Evolutionary conservation across 53 echinoderm and acorn worm genomes (phyloP), one percentile per base, ranked within the genome.

Genomic region (Astropecten irregularis): DNA sequence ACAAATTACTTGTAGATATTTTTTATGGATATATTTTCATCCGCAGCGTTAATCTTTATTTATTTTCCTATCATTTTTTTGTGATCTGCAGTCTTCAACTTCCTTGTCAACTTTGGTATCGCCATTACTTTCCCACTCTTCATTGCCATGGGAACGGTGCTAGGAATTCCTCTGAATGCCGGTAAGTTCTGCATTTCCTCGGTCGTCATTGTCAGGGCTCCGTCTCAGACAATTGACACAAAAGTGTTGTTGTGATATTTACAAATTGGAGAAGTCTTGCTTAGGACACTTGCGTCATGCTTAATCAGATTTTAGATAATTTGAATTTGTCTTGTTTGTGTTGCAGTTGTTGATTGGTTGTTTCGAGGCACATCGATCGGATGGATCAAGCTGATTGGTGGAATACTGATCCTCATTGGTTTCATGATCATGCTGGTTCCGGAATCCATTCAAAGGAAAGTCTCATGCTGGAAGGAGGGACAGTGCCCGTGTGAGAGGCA

Each of bases 91-190:
- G 95, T 92, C 11, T 95, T 95, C 52, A 95, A 95, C 68, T 95
- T 95, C 77, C 66, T 95, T 22, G 89, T 91, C 33, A 95, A 95
- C 79, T 95, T 93, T 69, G 95, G 95, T 2, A 92, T 95, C 11
- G 95, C 95, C 15, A 55, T 90, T 20, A 95, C 95, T 3, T 95
- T 87, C 32, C 95, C 95, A 16, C 90, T 95, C 6, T 89, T 92
- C 31, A 95, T 95, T 47, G 87, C 95, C 0, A 29, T 95, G 31
- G 95, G 92, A 1, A 85, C 84, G 33, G 66, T 92, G 16, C 21
- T 95, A 26, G 95, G 92, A 26, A 93, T 95, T 66, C 95, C 95
- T 20, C 50, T 93, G 31, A 95, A 95, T 77, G 95, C 83, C 82
- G 95, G 95, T 95, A 56, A 85, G 90, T 22, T 3, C 30, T 20